phyloP scores from a whole-genome alignment of 2,888 invertebrate species.

The Galeruca laticollis region DNA sequence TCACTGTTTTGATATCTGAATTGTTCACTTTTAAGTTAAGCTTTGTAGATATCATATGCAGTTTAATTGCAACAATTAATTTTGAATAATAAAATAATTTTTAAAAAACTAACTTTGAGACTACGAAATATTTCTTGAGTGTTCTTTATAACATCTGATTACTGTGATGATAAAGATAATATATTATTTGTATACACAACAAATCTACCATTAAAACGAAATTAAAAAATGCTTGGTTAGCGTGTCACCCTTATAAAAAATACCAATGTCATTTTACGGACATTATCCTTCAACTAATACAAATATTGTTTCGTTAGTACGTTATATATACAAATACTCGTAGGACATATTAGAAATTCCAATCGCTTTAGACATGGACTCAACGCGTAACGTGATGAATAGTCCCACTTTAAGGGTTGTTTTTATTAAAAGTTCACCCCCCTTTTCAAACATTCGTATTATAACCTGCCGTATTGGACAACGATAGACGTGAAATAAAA shows the following conservation, averaged over 20 bases:
- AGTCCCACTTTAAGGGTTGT: slow-evolving; percentile 48
- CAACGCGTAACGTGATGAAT: slow-evolving; percentile 55
- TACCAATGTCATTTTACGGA: slow-evolving; percentile 22
- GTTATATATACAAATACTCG: slow-evolving; percentile 21
- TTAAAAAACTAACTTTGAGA: too few species aligned
- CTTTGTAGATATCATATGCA: too few species aligned
- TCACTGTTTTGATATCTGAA: too few species aligned
- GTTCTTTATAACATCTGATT: too few species aligned
- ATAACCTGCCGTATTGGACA: slow-evolving; percentile 45
- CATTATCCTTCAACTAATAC: slow-evolving; percentile 21
- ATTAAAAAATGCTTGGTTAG: slow-evolving; percentile 4
- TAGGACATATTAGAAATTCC: slow-evolving; percentile 57
- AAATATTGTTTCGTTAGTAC: slow-evolving; percentile 11
- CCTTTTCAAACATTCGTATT: slow-evolving; percentile 41
- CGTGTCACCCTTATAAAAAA: slow-evolving; percentile 9
- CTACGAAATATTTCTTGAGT: too few species aligned
- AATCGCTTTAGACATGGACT: slow-evolving; percentile 56
- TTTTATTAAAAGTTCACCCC: slow-evolving; percentile 55
- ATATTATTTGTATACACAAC: neutral
- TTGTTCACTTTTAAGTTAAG: too few species aligned
- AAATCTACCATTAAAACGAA: slow-evolving; percentile 8
- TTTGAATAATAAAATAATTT: too few species aligned
- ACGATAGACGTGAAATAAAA: slow-evolving; percentile 39
- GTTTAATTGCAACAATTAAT: too few species aligned
- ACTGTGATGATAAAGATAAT: too few species aligned